A percentile compares a stretch with the other conserved stretches of the same genome.
phyloP scores from a whole-genome alignment of 37 sponge, comb jelly and placozoan species.

The Bolinopsis microptera region DNA sequence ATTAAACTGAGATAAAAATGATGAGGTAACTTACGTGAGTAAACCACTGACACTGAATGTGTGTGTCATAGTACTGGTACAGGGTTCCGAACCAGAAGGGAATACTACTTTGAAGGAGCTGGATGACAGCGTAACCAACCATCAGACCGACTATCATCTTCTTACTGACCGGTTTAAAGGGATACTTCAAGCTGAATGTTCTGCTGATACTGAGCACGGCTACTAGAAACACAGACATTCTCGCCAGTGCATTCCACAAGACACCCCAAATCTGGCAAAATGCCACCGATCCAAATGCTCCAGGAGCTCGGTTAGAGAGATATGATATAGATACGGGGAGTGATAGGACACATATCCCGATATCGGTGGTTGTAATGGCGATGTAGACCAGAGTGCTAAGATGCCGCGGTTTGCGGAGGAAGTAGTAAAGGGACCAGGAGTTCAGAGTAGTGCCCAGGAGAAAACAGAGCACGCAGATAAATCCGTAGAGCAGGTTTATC shows the following conservation, averaged over 20 bases:
- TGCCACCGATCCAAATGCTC: neutral
- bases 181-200: neutral
- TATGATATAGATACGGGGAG: neutral
- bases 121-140: neutral
- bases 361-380: neutral
- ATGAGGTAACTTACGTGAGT: neutral
- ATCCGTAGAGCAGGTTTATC: neutral
- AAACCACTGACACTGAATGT: conserved; percentile 37
- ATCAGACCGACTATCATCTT: conserved; percentile 1
- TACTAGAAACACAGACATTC: conserved; percentile 15
- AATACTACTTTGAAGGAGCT: neutral
- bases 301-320: neutral
- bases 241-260: conserved; percentile 8
- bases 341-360: neutral
- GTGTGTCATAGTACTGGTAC: conserved; percentile 28
- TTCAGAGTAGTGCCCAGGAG: neutral
- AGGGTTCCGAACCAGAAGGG: conserved; percentile 6
- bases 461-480: neutral
- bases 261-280: neutral
- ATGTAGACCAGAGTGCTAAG: conserved; percentile 10
- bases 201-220: neutral
- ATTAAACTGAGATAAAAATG: too few relatives aligned
- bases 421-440: neutral
- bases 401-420: neutral
- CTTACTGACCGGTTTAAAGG: neutral